Evolutionary conservation across 2,113 vertebrate genomes (phyloP).

Genomic region (Oncorhynchus kisutch): DNA sequence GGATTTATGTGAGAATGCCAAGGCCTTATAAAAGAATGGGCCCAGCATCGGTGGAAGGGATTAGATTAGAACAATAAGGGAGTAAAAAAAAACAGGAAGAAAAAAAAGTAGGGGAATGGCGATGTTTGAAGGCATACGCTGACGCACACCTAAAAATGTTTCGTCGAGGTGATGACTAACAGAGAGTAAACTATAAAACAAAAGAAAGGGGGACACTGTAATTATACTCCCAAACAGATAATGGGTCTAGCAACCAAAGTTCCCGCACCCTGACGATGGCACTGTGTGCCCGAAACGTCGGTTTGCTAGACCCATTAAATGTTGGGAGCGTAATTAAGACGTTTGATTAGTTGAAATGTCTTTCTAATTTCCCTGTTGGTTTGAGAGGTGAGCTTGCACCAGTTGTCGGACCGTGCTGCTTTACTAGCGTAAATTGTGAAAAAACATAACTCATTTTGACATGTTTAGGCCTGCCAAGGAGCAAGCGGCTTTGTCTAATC

Average conservation of each 20-base stretch:
- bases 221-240: too few relatives aligned
- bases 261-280: too few relatives aligned
- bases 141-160: too few relatives aligned
- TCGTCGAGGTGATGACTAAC: too few relatives aligned
- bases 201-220: too few relatives aligned
- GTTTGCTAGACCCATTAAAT: too few relatives aligned
- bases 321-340: slow-evolving; percentile 4
- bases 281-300: too few relatives aligned
- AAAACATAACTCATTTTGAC: neutral
- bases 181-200: too few relatives aligned
- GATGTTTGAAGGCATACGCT: too few relatives aligned
- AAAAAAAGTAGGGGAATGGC: too few relatives aligned
- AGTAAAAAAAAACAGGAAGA: slow-evolving; percentile 14
- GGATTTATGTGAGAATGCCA: slow-evolving; percentile 48
- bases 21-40: slow-evolving; percentile 24
- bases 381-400: slow-evolving; percentile 12
- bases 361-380: slow-evolving; percentile 29
- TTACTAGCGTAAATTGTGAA: neutral
- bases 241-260: too few relatives aligned
- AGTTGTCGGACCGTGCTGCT: neutral
- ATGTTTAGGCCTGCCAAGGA: neutral
- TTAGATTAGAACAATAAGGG: slow-evolving; percentile 13
- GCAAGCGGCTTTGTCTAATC: slow-evolving; percentile 14
- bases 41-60: neutral
- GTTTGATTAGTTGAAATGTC: slow-evolving; percentile 21